Evolutionary conservation across 2,888 invertebrate genomes (phyloP).

Genomic region (Ramazzottius varieornatus): DNA sequence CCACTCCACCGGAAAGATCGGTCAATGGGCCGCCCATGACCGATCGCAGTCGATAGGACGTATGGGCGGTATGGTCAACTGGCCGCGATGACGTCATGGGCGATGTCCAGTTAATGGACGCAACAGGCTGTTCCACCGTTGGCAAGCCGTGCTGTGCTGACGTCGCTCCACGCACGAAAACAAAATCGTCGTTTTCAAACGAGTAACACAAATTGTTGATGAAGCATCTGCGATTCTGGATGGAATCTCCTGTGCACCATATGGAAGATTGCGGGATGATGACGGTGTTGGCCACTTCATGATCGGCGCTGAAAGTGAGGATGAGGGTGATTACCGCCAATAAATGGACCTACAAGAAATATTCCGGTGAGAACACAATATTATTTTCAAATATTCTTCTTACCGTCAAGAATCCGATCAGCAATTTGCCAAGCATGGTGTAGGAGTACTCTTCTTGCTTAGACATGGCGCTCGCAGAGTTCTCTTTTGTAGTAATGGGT

Average conservation of each 20-base stretch:
- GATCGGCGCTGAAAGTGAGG: not conserved
- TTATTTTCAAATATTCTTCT: no score
- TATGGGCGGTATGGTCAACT: not conserved
- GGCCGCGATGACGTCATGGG: not conserved
- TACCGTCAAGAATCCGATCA: not conserved
- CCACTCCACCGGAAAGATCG: constrained; percentile 21
- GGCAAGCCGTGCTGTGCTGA: constrained; percentile 18
- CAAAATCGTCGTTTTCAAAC: constrained; percentile 18
- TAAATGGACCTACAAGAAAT: no score
- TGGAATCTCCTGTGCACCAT: constrained; percentile 14
- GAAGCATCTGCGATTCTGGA: constrained; percentile 17
- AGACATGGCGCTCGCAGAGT: no score
- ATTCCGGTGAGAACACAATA: no score
- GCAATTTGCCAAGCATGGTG: not conserved
- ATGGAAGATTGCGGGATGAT: constrained; percentile 11
- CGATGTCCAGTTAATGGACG: not conserved
- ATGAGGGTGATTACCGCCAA: constrained; percentile 4
- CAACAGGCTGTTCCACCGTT: constrained; percentile 14
- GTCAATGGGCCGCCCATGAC: constrained; percentile 10
- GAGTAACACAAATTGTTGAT: constrained; percentile 25
- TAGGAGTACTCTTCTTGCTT: not conserved
- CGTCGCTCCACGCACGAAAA: constrained; percentile 18
- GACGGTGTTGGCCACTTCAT: not conserved
- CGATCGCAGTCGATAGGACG: not conserved
- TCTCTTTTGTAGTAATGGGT: no score